Base-by-base conservation (phyloP, 2,113 vertebrate species). In the Pitta sordida region DNA sequence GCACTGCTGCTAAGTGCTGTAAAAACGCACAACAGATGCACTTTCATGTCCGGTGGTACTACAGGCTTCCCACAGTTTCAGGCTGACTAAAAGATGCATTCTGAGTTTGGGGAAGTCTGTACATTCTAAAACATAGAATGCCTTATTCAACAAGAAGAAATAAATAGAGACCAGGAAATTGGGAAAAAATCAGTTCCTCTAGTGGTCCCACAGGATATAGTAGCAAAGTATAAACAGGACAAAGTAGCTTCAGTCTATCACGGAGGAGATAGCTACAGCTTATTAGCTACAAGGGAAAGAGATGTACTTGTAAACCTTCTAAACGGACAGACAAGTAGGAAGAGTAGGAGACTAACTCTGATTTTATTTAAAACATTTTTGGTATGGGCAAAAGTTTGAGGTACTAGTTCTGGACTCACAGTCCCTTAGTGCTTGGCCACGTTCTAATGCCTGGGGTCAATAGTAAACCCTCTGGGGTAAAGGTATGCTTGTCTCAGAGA, bases 381-480 rank as follows among this genome's bases (percentile, higher is more conserved):
- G 15, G 9, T 29, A n/a, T 0, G 2, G 37, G 9, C 7, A 69
- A 39, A 73, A 69, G 7, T 26, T 34, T 46, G 18, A 69, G 41
- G 14, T 23, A 11, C 17, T 23, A 55, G 4, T 36, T 10, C 12
- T 52, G 36, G 24, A 30, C 19, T 52, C 53, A n/a, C 21, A 63
- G 19, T 1, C 10, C 15, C 17, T 69, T 41, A 27, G 8, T 34
- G 11, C 37, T 34, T 74, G 5, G 21, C 4, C 19, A 11, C 36
- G n/a, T 65, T 77, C 46, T 52, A 39, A 32, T 7, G 5, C 11
- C 7, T 30, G n/a, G 36, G 15, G 34, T 6, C 0, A 0, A 46
- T 23, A 26, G 75, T 74, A 79, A 36, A 0, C 3, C 6, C 23
- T 88, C 36, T 24, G 23, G 10, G 5, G 39, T n/a, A 74, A 24